Conservation (phyloP, 1,140 invertebrate species). For the Cheumatopsyche charites region DNA sequence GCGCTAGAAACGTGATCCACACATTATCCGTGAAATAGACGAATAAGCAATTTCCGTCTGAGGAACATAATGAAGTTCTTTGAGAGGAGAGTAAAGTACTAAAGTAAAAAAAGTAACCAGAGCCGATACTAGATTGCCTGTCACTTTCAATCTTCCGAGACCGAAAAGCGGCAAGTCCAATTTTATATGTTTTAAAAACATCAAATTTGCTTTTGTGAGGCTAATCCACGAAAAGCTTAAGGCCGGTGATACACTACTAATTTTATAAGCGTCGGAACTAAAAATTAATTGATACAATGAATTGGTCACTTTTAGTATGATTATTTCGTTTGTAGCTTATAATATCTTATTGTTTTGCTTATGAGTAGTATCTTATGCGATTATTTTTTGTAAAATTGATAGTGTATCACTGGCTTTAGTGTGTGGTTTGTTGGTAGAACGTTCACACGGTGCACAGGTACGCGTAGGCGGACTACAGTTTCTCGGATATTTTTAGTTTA, state of each 20-base stretch:
- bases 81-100: background rate
- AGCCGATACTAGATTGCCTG: conserved; percentile 13
- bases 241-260: too few relatives aligned
- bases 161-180: background rate
- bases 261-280: too few relatives aligned
- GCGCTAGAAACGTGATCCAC: conserved; percentile 7
- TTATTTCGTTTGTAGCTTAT: too few relatives aligned
- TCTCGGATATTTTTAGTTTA: too few relatives aligned
- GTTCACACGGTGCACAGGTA: conserved; percentile 26
- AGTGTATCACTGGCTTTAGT: too few relatives aligned
- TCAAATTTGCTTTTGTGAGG: conserved; percentile 5
- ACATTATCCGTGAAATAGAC: conserved; percentile 24
- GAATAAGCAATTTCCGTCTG: conserved; percentile 22
- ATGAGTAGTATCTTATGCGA: too few relatives aligned
- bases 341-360: too few relatives aligned
- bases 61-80: conserved; percentile 14
- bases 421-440: background rate
- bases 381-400: too few relatives aligned
- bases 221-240: too few relatives aligned
- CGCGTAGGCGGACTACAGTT: conserved; percentile 15
- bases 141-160: conserved; percentile 23
- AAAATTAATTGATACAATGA: too few relatives aligned
- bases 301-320: too few relatives aligned
- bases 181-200: conserved; percentile 25
- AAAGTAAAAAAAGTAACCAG: background rate